Evolutionary conservation across 2,888 invertebrate species (phyloP), one percentile per base, ranked within the genome.

Genomic region (Dastarcus helophoroides): DNA sequence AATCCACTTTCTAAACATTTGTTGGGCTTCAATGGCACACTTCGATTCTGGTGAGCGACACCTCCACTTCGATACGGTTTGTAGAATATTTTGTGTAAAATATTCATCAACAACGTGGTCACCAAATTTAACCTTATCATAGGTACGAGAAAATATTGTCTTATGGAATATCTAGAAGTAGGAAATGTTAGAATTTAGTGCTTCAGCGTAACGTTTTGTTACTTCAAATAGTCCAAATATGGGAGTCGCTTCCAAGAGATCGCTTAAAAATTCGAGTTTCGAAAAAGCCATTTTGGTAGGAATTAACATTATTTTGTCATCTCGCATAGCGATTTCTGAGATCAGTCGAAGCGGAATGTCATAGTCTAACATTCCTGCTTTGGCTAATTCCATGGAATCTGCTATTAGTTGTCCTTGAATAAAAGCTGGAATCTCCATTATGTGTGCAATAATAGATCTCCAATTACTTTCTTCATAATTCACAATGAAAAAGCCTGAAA

Each of bases 321-420:
- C 57, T 36, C 73, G 69, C 4, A 65, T 56, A 14, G 59, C 64
- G 41, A 79, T 58, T 32, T 61, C 60, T 33, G 65, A 49, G 1
- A 71, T 51, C 47, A 73, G 58, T 17, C 62, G 64, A 30, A 74
- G 56, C 2, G 73, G 69, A 31, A 71, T 65, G 28, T 66, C 65
- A 41, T 75, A 75, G 32, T 66, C 60, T 22, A 75, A 50, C 32
- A 71, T 58, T 36, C 71, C 71, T 0, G 67, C 68, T 33, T 67
- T 60, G 0, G 74, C 70, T 35, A 75, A 54, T 38, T 71, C 68
- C 48, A 74, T 63, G 1, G 76, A 65, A 56, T 85, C 82, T 43
- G 76, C 73, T 17, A 86, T 59, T 8, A 85, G 53, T 49, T 82
- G 79, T 0, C 77, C 78, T 37, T 79, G 61, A 33, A 73, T 75